Base-by-base conservation (phyloP, 2,888 invertebrate species). In the Cosmia pyralina region DNA sequence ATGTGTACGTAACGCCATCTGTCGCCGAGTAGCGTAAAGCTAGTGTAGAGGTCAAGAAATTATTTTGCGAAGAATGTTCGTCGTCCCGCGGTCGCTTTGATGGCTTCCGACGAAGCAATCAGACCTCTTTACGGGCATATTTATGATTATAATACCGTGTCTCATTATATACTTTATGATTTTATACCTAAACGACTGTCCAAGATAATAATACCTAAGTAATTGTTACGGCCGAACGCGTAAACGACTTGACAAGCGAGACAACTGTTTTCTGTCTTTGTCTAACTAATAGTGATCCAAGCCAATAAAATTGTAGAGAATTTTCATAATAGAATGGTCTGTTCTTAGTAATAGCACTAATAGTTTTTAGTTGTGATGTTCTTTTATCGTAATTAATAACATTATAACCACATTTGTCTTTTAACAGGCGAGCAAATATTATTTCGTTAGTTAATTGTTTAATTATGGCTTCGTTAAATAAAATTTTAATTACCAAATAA, bases 101-200 rank as follows among this genome's bases (percentile, higher is more conserved):
- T 92, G 94, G 90, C 89, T 95, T 94, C 96, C 96, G 94, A 95
- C 95, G 94, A 94, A 94, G 95, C 94, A 96, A 96, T 96, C 96
- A 95, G 94, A 88, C 93, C 95, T 93, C 93, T 93, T 96, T 96
- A 95, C 94, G 91, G 94, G 91, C 94, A 95, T 96, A 96, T 96
- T 96, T 96, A 96, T 94, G 95, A 95, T 96, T 95, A 95, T 96
- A 96, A 96, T 95, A 96, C 95, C 92, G 90, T 91, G 94, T 92
- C 94, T 94, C 94, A 93, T 95, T 95, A 95, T 95, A 93, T 93
- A 94, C 92, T 94, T 95, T 95, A 95, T 95, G 94, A 95, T 94
- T 94, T 94, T 94, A 93, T 95, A 94, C 93, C 90, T 92, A 93
- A 92, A 90, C 90, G 93, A 90, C 90, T 90, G 92, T 72, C 89